phyloP scores from a whole-genome alignment of 1,140 invertebrate genomes.

The Aporrectodea caliginosa region DNA sequence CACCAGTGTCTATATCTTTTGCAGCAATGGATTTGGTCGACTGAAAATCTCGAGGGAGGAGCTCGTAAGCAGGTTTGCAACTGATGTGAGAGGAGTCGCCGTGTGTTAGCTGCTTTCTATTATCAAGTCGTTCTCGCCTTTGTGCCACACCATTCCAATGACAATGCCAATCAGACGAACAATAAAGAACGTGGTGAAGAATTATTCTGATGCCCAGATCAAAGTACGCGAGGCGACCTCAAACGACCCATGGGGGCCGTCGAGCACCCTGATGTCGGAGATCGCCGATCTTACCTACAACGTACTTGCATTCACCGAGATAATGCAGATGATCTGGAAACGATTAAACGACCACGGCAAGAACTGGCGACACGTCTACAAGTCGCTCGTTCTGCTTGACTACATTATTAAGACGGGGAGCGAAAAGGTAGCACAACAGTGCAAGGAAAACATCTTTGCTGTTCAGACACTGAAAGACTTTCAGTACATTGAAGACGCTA shows the following conservation, averaged over 20 bases:
- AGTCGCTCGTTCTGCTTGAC: slow-evolving; percentile 89
- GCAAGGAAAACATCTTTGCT: slow-evolving; percentile 98
- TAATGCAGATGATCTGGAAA: slow-evolving; percentile 99
- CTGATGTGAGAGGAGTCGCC: too few relatives aligned
- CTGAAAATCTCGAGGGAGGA: too few relatives aligned
- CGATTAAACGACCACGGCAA: slow-evolving; percentile 95
- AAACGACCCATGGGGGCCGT: slow-evolving; percentile 99
- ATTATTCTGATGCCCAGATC: slow-evolving; percentile 96
- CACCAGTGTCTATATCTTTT: too few relatives aligned
- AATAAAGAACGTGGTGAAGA: slow-evolving; percentile 96
- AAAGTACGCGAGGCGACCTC: slow-evolving; percentile 96
- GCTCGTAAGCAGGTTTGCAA: too few relatives aligned
- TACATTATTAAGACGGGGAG: slow-evolving; percentile 97
- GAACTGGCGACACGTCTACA: slow-evolving; percentile 99
- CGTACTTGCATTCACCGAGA: slow-evolving; percentile 93
- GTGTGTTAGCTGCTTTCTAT: too few relatives aligned
- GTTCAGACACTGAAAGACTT: slow-evolving; percentile 98
- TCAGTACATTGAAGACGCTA: slow-evolving; percentile 95
- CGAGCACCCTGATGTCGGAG: slow-evolving; percentile 96
- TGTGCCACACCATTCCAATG: not conserved
- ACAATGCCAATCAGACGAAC: slow-evolving; percentile 73
- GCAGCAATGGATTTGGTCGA: too few relatives aligned
- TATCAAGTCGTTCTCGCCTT: too few relatives aligned
- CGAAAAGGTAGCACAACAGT: slow-evolving; percentile 90
- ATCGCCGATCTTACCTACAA: slow-evolving; percentile 99